Percentiles rank a stretch among this genome's conserved stretches.
These are phyloP conservation scores for Bufotes viridis DNA, from an alignment of 2,797 vertebrate genomes.

Conservation along the genomic window DNA sequence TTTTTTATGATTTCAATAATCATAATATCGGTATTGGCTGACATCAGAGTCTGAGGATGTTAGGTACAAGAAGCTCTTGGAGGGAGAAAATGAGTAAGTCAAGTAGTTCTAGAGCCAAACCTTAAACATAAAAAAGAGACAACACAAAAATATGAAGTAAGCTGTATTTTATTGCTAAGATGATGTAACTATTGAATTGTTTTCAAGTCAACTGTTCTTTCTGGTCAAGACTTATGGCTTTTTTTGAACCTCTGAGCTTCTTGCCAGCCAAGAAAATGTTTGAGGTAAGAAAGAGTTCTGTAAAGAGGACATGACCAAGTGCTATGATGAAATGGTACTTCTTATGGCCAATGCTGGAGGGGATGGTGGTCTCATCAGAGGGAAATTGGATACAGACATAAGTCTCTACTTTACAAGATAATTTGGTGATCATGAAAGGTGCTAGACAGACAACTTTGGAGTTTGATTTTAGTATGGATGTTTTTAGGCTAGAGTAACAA, in stretches of 20 bases:
- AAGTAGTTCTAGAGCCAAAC: conserved; percentile 73
- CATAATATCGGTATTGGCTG: conserved; percentile 63
- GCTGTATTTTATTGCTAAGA: conserved; percentile 67
- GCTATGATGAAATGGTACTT: conserved; percentile 43
- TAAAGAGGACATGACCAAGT: conserved; percentile 62
- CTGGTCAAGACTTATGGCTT: conserved; percentile 70
- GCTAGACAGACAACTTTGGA: conserved; percentile 51
- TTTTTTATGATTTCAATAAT: conserved; percentile 32
- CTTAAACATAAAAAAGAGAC: conserved; percentile 61
- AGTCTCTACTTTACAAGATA: conserved; percentile 54
- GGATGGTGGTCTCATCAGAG: conserved; percentile 17
- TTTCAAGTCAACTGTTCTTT: conserved; percentile 68
- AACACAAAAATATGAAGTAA: conserved; percentile 63
- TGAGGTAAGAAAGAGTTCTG: conserved; percentile 10
- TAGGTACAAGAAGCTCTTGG: conserved; percentile 65
- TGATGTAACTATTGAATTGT: conserved; percentile 73
- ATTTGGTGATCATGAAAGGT: conserved; percentile 55
- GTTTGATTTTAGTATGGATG: conserved; percentile 35
- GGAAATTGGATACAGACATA: conserved; percentile 16
- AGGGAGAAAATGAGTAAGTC: conserved; percentile 69
- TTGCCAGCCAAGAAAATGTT: conserved; percentile 64
- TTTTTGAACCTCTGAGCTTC: conserved; percentile 58
- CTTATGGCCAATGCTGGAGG: conserved; percentile 53
- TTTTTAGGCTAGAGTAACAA: conserved; percentile 51
- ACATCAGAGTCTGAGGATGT: conserved; percentile 69